phyloP scores from a whole-genome alignment of 2,888 invertebrate species.

The Ophioninae sp. region DNA sequence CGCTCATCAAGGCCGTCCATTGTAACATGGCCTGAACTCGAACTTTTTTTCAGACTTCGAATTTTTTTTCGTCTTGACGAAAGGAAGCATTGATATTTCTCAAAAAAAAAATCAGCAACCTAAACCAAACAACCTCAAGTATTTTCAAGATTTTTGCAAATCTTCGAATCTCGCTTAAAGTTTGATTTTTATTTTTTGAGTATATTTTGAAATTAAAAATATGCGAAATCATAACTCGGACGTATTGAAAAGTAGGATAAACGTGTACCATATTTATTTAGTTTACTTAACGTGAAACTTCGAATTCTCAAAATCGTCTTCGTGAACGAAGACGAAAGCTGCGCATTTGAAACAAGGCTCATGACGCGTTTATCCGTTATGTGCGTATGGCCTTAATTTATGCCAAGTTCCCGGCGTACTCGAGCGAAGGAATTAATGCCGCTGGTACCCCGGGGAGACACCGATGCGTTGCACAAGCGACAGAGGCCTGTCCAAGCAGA shows the following conservation, averaged over 20 bases:
- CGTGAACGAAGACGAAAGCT: not conserved
- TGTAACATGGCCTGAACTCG: constrained; percentile 12
- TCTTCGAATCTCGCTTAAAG: no score
- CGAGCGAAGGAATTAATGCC: constrained; percentile 22
- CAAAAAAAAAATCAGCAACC: no score
- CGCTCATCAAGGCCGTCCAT: constrained; percentile 57
- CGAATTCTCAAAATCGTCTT: not conserved
- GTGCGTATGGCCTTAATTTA: constrained; percentile 45
- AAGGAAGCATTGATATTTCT: no score
- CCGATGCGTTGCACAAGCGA: constrained; percentile 61
- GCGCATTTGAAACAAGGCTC: not conserved
- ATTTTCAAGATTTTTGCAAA: no score
- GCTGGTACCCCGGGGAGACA: constrained; percentile 45
- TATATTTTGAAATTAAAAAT: no score
- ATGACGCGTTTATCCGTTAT: constrained; percentile 51
- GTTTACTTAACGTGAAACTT: not conserved
- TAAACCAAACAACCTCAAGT: no score
- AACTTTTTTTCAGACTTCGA: constrained; percentile 22
- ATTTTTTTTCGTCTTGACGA: no score
- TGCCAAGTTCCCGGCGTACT: constrained; percentile 36
- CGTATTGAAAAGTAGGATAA: not conserved
- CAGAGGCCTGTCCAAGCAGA: constrained; percentile 4
- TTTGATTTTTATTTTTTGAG: no score
- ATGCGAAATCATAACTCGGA: not conserved
- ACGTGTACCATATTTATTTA: not conserved